Conservation (phyloP, 2,797 vertebrate genomes). For the Sebastes miniatus region DNA sequence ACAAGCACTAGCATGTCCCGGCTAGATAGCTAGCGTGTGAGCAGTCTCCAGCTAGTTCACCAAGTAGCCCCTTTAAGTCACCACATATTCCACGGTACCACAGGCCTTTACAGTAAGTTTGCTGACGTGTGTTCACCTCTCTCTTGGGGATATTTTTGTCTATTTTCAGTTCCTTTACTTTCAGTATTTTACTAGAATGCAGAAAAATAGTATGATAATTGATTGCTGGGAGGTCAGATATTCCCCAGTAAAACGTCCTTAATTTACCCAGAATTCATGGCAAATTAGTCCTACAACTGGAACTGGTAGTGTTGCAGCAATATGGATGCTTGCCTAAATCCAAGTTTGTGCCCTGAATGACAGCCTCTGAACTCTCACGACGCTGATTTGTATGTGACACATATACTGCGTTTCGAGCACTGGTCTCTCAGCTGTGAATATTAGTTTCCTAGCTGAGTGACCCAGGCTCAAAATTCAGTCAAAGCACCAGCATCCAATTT, state of each 20-base stretch:
- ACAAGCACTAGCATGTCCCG: fast-evolving
- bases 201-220: not conserved
- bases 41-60: not conserved
- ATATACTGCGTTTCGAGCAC: not conserved
- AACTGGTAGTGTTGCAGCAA: not conserved
- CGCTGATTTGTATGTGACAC: constrained; percentile 40
- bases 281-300: too few relatives aligned
- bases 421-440: constrained; percentile 43
- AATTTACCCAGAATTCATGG: too few relatives aligned
- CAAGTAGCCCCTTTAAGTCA: not conserved
- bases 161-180: too few relatives aligned
- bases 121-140: not conserved
- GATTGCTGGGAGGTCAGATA: not conserved
- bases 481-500: constrained; percentile 22
- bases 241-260: not conserved
- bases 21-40: not conserved
- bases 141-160: not conserved
- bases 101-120: not conserved
- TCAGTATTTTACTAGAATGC: not conserved
- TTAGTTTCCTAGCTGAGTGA: constrained; percentile 49
- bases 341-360: not conserved
- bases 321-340: not conserved
- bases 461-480: constrained; percentile 28
- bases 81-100: not conserved
- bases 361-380: not conserved